Conservation (phyloP, 2,888 invertebrate genomes). For the Brachynemurus nebulosus region DNA sequence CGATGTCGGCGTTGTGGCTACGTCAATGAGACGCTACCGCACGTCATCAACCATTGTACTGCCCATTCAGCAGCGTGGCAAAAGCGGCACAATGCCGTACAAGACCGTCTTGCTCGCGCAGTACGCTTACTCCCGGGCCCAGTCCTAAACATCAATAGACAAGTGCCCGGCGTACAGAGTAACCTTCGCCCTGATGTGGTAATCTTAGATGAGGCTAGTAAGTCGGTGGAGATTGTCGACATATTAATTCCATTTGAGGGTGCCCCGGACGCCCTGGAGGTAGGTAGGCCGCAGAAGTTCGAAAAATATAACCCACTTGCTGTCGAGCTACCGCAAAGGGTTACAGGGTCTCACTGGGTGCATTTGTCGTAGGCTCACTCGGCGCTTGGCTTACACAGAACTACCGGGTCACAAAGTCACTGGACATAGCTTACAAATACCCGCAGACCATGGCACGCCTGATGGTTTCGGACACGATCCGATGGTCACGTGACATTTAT, state of each 20-base stretch:
- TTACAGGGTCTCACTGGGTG: slow-evolving; percentile 16
- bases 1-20: slow-evolving; percentile 22
- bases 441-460: slow-evolving; percentile 20
- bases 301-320: slow-evolving; percentile 10
- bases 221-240: slow-evolving; percentile 21
- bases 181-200: slow-evolving; percentile 20
- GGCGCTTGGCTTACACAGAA: slow-evolving; percentile 24
- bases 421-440: slow-evolving; percentile 15
- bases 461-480: slow-evolving; percentile 21
- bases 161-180: slow-evolving; percentile 9
- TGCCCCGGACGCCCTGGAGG: slow-evolving; percentile 15
- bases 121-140: slow-evolving; percentile 10
- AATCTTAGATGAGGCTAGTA: slow-evolving; percentile 16
- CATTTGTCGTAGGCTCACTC: slow-evolving; percentile 23
- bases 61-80: slow-evolving; percentile 22
- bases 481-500: slow-evolving; percentile 25
- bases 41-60: slow-evolving; percentile 26
- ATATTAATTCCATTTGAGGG: slow-evolving; percentile 24
- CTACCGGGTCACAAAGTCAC: slow-evolving; percentile 17
- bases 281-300: slow-evolving; percentile 19
- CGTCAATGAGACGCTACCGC: slow-evolving; percentile 24
- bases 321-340: slow-evolving; percentile 6
- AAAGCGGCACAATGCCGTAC: slow-evolving; percentile 19
- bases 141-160: slow-evolving; percentile 13
- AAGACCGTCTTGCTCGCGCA: slow-evolving; percentile 17